Base-by-base conservation (phyloP, 2,797 vertebrate species). In the Eptatretus atami region DNA sequence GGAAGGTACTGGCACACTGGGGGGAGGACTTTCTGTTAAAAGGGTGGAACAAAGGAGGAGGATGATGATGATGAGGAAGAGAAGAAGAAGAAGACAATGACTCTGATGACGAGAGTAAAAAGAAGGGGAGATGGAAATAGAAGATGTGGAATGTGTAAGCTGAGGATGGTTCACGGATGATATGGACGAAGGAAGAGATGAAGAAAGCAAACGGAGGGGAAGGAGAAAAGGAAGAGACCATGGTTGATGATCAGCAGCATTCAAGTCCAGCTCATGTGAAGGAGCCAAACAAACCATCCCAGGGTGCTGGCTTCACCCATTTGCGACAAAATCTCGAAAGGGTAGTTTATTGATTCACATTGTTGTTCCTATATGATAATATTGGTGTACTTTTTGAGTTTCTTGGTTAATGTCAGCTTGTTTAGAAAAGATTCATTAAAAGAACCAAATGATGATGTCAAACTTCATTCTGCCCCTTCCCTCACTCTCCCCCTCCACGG, bases 281-380 rank as follows among this genome's bases (percentile, higher is more conserved):
- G 6, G 31, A 44, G 31, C 31, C 31, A 44, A 44, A 44, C 31
- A 44, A 44, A 44, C 31, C 6, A 44, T 44, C 31, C 4, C 31
- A 44, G 31, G 31, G 31, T 44, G 31, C 54, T 63, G 11, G 25
- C 8, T 13, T 61, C 66, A 64, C 63, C 66, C 6, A 65, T 68
- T 66, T 25, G 54, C 68, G 64, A 67, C 88, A 94, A 70, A 87
- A 94, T 74, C 75, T 96, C 68, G 88, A 94, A 75, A 78, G 87
- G 77, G 88, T 96, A n/a, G 57, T 10, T 60, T 14, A 19, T 19
- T 19, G 55, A 14, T 15, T 15, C 55, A 44, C 31, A 44, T 44
- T 44, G 6, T 44, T 44, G 31, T 44, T 44, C 31, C 31, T 44
- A 44, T 5, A 44, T 10, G n/a, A 12, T n/a, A 61, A 61, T n/a